These are phyloP conservation scores for Scortum barcoo DNA, from an alignment of 2,113 vertebrate species.

Conservation along the genomic window DNA sequence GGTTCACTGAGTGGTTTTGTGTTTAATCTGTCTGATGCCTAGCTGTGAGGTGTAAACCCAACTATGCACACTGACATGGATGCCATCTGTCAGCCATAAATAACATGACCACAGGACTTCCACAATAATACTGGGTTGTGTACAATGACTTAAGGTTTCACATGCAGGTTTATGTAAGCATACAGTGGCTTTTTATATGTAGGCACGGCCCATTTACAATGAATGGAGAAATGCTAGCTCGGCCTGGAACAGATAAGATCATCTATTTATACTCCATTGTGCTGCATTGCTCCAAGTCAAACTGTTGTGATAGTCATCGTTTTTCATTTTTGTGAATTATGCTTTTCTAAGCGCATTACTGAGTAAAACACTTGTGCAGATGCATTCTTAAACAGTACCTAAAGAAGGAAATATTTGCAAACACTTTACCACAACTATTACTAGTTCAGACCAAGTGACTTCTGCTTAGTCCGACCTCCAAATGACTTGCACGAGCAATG, in stretches of 20 bases:
- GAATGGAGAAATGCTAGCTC: conserved; percentile 26
- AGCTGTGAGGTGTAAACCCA: conserved; percentile 47
- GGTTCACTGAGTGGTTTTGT: conserved; percentile 44
- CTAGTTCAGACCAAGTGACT: conserved; percentile 33
- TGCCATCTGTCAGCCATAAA: conserved; percentile 51
- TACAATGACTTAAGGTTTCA: conserved; percentile 30
- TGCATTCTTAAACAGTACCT: background rate
- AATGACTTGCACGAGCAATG: conserved; percentile 22
- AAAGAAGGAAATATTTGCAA: conserved; percentile 20
- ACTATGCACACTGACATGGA: conserved; percentile 32
- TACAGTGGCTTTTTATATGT: conserved; percentile 39
- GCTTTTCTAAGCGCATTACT: background rate
- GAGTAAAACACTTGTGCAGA: background rate
- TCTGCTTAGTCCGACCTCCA: conserved; percentile 40
- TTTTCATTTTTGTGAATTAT: background rate
- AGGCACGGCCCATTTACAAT: conserved; percentile 46
- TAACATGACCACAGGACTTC: conserved; percentile 26
- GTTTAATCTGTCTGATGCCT: conserved; percentile 60
- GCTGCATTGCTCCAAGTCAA: background rate
- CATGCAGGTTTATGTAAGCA: conserved; percentile 45
- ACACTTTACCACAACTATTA: conserved; percentile 5
- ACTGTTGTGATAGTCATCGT: background rate
- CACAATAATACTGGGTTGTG: conserved; percentile 46
- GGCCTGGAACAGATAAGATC: conserved; percentile 21
- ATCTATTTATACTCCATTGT: conserved; percentile 21